Conservation (phyloP, 1,140 invertebrate genomes). For the Drosophila obscura region DNA sequence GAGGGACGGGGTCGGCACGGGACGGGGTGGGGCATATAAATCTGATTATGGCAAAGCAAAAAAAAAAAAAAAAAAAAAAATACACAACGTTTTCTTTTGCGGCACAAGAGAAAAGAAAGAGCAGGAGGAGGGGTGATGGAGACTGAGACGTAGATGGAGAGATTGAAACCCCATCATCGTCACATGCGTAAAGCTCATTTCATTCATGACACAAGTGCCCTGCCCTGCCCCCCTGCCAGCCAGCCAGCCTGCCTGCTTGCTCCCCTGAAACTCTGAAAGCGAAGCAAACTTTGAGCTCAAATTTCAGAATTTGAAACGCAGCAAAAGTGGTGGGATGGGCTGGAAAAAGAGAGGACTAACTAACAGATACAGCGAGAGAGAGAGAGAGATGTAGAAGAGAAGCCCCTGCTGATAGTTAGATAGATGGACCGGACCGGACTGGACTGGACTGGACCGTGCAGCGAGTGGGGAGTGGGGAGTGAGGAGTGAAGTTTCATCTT, state of each 20-base stretch:
- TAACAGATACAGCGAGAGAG: neutral
- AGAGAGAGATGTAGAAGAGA: too few relatives aligned
- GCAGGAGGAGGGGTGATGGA: too few relatives aligned
- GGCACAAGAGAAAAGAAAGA: neutral
- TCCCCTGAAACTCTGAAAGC: constrained; percentile 13
- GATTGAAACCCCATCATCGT: constrained; percentile 27
- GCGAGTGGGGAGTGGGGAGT: neutral
- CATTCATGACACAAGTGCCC: constrained; percentile 59
- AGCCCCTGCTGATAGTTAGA: too few relatives aligned
- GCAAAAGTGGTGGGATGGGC: constrained; percentile 21
- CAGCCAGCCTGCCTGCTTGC: neutral
- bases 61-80: constrained; percentile 19
- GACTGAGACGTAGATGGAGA: neutral
- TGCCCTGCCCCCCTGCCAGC: neutral
- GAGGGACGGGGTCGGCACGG: neutral
- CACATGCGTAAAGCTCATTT: constrained; percentile 59
- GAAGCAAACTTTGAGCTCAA: constrained; percentile 34
- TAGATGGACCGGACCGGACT: neutral
- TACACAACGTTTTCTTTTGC: constrained; percentile 10
- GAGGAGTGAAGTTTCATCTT: constrained; percentile 34
- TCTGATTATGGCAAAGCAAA: constrained; percentile 34
- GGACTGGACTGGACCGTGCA: too few relatives aligned
- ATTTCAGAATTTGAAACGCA: constrained; percentile 68
- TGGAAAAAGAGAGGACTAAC: neutral
- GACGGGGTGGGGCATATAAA: constrained; percentile 11